phyloP scores from a whole-genome alignment of 2,797 vertebrate genomes.

The Scarus forsteni region DNA sequence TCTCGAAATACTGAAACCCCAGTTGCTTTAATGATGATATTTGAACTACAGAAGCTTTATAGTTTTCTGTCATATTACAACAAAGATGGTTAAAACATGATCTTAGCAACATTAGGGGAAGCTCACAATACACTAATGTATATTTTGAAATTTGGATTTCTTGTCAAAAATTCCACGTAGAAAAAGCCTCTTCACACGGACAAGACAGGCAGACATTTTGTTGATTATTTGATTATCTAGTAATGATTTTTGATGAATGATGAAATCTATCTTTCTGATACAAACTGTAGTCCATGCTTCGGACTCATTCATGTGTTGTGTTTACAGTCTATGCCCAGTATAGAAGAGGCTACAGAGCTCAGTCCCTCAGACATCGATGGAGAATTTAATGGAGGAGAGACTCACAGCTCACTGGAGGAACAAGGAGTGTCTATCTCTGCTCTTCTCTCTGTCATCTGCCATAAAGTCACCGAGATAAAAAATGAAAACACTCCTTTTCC shows the following conservation, averaged over 20 bases:
- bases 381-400: constrained; percentile 41
- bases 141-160: no score
- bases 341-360: constrained; percentile 60
- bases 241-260: neutral
- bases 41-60: no score
- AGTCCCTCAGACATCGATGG: constrained; percentile 25
- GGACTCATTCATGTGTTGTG: constrained; percentile 2
- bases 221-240: neutral
- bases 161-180: no score
- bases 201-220: no score
- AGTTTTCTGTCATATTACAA: no score
- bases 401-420: constrained; percentile 38
- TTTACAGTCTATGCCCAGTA: constrained; percentile 74
- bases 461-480: constrained; percentile 65
- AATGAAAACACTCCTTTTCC: constrained; percentile 64
- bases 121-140: no score
- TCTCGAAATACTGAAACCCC: no score
- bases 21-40: no score
- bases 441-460: constrained; percentile 85
- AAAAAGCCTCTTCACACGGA: no score
- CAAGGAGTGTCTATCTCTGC: constrained; percentile 84
- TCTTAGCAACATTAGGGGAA: no score
- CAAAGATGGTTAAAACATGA: no score
- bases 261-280: neutral
- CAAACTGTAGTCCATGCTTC: neutral